Percentiles rank a stretch among this genome's conserved stretches.
Evolutionary conservation across 2,797 vertebrate species (phyloP).

Genomic region (Pseudochirops cupreus): DNA sequence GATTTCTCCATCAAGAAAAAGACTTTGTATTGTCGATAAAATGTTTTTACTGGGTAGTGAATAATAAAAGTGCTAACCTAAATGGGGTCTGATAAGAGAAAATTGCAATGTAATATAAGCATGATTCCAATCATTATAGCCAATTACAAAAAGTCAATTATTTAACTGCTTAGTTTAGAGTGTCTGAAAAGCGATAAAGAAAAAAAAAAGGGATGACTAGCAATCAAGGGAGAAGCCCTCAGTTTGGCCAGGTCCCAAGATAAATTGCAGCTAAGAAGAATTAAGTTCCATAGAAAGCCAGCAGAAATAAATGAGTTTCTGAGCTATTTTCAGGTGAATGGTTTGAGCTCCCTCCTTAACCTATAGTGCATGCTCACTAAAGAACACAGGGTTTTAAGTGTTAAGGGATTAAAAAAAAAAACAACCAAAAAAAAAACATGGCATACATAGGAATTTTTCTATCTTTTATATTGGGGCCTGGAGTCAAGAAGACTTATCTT

Average conservation of each 20-base stretch:
- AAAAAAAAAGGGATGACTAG: background rate
- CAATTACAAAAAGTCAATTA: slow-evolving; percentile 55
- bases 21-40: slow-evolving; percentile 33
- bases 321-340: slow-evolving; percentile 61
- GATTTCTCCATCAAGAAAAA: background rate
- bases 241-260: slow-evolving; percentile 34
- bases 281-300: slow-evolving; percentile 30
- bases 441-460: slow-evolving; percentile 69
- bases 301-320: slow-evolving; percentile 36
- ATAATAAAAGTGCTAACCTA: slow-evolving; percentile 44
- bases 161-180: slow-evolving; percentile 43
- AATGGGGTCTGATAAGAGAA: slow-evolving; percentile 32
- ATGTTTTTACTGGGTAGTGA: slow-evolving; percentile 14
- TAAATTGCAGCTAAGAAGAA: slow-evolving; percentile 56
- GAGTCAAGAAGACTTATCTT: background rate
- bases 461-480: rapidly evolving
- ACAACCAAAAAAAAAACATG: too few species aligned
- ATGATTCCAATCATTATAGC: slow-evolving; percentile 58
- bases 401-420: background rate
- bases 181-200: slow-evolving; percentile 55
- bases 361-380: slow-evolving; percentile 33
- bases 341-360: background rate
- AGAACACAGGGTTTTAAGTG: slow-evolving; percentile 61
- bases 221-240: slow-evolving; percentile 36
- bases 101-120: slow-evolving; percentile 49